phyloP scores from a whole-genome alignment of 2,113 vertebrate genomes.

The Sterna hirundo region DNA sequence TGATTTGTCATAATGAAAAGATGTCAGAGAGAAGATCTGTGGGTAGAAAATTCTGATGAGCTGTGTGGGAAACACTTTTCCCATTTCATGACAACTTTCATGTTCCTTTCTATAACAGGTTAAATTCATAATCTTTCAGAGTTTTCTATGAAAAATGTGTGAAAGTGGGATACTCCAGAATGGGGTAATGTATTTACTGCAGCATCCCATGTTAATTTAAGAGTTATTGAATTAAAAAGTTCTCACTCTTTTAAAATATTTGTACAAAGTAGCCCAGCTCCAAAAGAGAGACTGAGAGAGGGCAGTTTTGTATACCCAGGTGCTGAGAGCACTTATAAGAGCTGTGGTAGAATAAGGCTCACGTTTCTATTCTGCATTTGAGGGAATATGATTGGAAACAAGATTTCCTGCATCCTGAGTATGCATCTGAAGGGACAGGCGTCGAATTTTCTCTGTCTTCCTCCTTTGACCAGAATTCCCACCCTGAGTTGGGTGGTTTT shows the following conservation, averaged over 20 bases:
- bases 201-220: slow-evolving; percentile 20
- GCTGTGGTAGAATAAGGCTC: neutral
- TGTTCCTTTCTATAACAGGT: slow-evolving; percentile 50
- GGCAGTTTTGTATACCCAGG: neutral
- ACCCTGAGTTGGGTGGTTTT: neutral
- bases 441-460: neutral
- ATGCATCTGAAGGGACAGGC: neutral
- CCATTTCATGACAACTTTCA: neutral
- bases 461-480: neutral
- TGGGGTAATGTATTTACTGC: slow-evolving; percentile 47
- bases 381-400: neutral
- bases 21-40: neutral
- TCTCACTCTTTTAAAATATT: neutral
- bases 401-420: neutral
- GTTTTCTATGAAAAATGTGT: slow-evolving; percentile 55
- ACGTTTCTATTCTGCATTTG: neutral
- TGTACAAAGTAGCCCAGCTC: neutral
- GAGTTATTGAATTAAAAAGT: neutral
- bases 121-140: slow-evolving; percentile 52
- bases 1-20: neutral
- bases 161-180: slow-evolving; percentile 51
- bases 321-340: neutral
- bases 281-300: neutral
- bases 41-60: neutral
- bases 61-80: neutral